Percentiles rank a stretch among this genome's conserved stretches.
Evolutionary conservation across 2,113 vertebrate genomes (phyloP).

Genomic region (Eclectus roratus): DNA sequence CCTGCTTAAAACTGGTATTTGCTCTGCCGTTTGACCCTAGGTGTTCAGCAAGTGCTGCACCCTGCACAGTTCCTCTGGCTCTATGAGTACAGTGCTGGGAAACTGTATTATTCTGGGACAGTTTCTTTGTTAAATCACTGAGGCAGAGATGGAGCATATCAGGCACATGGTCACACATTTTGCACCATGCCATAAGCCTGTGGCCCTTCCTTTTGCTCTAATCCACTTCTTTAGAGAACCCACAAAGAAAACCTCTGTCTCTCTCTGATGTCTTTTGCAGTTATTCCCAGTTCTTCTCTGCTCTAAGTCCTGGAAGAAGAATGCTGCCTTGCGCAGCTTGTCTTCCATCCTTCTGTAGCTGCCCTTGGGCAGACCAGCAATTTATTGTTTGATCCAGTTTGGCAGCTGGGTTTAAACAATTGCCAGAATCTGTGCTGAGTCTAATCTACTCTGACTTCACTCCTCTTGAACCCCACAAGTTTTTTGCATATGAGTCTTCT

Average conservation of each 20-base stretch:
- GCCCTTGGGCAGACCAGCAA: rapidly evolving
- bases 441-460: not conserved
- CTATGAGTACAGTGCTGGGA: not conserved
- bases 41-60: not conserved
- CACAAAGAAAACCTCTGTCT: not conserved
- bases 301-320: not conserved
- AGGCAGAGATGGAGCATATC: not conserved
- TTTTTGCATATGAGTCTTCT: not conserved
- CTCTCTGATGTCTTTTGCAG: not conserved
- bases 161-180: not conserved
- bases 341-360: not conserved
- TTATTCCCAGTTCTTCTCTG: not conserved
- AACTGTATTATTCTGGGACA: not conserved
- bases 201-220: not conserved
- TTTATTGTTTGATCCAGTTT: not conserved
- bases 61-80: not conserved
- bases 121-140: not conserved
- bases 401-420: not conserved
- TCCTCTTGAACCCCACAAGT: not conserved
- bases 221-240: not conserved
- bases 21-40: not conserved
- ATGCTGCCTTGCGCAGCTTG: not conserved
- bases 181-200: not conserved
- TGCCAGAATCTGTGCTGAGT: not conserved
- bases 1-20: not conserved